These are phyloP conservation scores for Lophochroa leadbeateri DNA, from an alignment of 2,113 vertebrate genomes.

Conservation along the genomic window DNA sequence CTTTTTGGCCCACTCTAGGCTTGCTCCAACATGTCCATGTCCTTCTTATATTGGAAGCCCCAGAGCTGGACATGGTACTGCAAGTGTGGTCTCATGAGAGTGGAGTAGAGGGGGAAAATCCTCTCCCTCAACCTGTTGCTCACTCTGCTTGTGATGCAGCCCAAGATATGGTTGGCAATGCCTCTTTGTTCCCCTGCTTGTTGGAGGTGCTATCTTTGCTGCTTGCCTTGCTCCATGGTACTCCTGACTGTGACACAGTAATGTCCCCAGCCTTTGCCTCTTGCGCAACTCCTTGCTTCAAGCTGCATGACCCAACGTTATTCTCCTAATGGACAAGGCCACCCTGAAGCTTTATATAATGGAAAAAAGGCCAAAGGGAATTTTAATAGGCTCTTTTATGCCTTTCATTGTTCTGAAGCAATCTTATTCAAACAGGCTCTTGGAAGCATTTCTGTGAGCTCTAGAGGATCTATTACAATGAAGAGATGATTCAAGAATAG, in stretches of 20 bases:
- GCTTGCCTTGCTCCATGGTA: accelerated
- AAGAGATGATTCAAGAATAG: conserved; percentile 33
- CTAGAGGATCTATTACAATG: conserved; percentile 20
- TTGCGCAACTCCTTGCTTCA: accelerated
- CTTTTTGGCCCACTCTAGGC: neutral
- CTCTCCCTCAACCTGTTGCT: neutral
- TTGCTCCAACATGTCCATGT: neutral
- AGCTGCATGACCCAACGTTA: neutral
- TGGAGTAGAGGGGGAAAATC: neutral
- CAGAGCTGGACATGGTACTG: neutral
- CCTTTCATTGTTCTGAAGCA: neutral
- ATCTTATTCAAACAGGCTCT: neutral
- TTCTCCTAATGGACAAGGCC: neutral
- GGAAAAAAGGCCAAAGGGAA: neutral
- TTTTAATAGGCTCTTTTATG: neutral
- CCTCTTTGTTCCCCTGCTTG: accelerated
- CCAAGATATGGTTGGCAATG: neutral
- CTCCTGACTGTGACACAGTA: neutral
- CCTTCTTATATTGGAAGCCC: neutral
- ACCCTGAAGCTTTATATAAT: neutral
- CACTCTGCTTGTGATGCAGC: neutral
- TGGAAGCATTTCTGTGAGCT: neutral
- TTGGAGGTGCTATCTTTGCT: too few relatives aligned
- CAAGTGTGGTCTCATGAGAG: neutral
- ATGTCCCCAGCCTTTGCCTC: neutral